Base-by-base conservation (phyloP, 2,113 vertebrate species). In the Canis aureus region DNA sequence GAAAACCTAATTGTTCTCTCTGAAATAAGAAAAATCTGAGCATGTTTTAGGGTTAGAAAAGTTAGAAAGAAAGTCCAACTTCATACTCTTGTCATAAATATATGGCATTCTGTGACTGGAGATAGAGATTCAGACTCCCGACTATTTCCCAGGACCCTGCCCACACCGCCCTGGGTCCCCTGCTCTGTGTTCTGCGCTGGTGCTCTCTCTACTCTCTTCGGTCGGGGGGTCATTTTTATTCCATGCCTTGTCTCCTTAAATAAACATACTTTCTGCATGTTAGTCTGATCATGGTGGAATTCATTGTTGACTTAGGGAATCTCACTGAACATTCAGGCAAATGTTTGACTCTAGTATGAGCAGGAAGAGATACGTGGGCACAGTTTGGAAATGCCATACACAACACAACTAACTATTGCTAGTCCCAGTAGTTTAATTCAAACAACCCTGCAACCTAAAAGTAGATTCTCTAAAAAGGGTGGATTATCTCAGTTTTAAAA, bases 11-110 rank as follows among this genome's bases (percentile, higher is more conserved):
- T 38, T 95, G 7, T 85, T 93, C 22, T 82, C 32, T 93, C 67
- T 71, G 93, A 90, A 15, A 12, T 38, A 71, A 83, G 80, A 90
- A 92, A 91, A 76, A 32, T 73, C 64, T 95, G 27, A 94, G 35
- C 11, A 71, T 35, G 57, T 89, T 38, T 83, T 88, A 94, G 22
- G 88, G 2, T 66, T 35, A 29, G 51, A 92, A 92, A 88, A 59
- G 11, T 43, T 82, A 38, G 38, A 38, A 38, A 38, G 38, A 38
- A 38, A 38, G 38, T 38, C 51, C 35, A 91, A 27, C 27, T 89
- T 69, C 11, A 91, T n/a, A 82, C 59, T 91, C n/a, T 80, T 12
- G 89, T 79, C 85, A 81, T 1, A 62, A 85, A 89, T 59, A 57
- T 8, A 60, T 0, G 16, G 23, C 20, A 59, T 53, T 76, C 19